phyloP scores from a whole-genome alignment of 2,888 invertebrate genomes.

The Leptinotarsa peninsularis region DNA sequence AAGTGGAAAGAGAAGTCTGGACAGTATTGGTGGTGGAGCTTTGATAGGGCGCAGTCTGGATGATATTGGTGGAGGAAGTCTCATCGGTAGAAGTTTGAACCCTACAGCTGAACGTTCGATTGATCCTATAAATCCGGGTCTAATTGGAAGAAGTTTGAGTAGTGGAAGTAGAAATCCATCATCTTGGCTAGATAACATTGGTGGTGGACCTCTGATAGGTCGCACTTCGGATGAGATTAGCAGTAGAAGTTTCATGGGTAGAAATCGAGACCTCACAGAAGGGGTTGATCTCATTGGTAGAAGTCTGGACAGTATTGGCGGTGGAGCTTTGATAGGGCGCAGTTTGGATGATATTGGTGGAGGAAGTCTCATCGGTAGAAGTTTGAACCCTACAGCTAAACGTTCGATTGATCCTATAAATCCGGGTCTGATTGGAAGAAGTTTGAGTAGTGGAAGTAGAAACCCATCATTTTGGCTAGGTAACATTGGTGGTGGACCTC shows the following conservation, averaged over 20 bases:
- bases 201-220: not conserved
- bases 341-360: constrained; percentile 27
- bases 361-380: constrained; percentile 21
- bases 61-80: constrained; percentile 22
- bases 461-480: not conserved
- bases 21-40: constrained; percentile 22
- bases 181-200: constrained; percentile 4
- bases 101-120: constrained; percentile 19
- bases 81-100: constrained; percentile 24
- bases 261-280: not conserved
- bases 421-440: constrained; percentile 8
- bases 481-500: not conserved
- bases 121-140: constrained; percentile 11
- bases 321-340: constrained; percentile 4
- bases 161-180: constrained; percentile 1
- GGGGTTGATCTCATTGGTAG: not conserved
- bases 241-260: not conserved
- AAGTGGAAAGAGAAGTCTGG: constrained; percentile 1
- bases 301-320: constrained; percentile 16
- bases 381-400: constrained; percentile 19
- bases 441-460: not conserved
- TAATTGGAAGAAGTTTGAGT: constrained; percentile 21
- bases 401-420: constrained; percentile 21
- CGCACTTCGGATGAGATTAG: not conserved
- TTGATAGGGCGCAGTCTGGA: constrained; percentile 28